Conservation (phyloP, 2,113 vertebrate genomes). For the Erythrolamprus reginae region DNA sequence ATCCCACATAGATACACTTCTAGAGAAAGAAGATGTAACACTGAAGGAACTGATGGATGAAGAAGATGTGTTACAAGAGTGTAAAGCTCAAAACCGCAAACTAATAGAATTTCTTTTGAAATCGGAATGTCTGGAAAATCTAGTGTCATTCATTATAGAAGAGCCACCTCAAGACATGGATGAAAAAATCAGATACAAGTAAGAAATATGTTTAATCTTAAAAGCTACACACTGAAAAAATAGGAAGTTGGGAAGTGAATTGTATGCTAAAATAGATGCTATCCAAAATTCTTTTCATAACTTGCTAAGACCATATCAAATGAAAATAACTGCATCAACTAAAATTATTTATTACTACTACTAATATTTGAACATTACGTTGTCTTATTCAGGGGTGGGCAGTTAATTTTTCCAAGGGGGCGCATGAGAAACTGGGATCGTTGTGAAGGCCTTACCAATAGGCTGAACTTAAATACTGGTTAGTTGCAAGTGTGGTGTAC, state of each 20-base stretch:
- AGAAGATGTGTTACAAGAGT: slow-evolving; percentile 96
- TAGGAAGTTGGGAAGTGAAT: not conserved
- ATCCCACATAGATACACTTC: slow-evolving; percentile 96
- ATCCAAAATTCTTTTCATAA: not conserved
- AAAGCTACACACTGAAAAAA: not conserved
- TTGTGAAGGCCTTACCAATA: not conserved
- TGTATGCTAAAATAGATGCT: not conserved
- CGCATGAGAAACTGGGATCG: not conserved
- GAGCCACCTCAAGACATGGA: slow-evolving; percentile 92
- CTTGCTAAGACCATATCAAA: not conserved
- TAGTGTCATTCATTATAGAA: slow-evolving; percentile 94
- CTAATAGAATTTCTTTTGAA: slow-evolving; percentile 94
- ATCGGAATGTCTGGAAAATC: slow-evolving; percentile 92
- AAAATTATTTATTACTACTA: not conserved
- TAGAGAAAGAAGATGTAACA: slow-evolving; percentile 96
- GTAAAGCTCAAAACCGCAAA: slow-evolving; percentile 98
- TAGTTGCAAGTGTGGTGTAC: not conserved
- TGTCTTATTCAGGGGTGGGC: not conserved
- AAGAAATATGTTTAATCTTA: slow-evolving; percentile 50
- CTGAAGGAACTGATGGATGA: slow-evolving; percentile 96
- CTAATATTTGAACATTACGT: not conserved
- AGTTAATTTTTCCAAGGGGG: not conserved
- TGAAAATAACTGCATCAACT: not conserved
- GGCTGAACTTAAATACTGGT: not conserved
- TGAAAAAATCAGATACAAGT: slow-evolving; percentile 98